Conservation (phyloP, 2,888 invertebrate genomes). For the Meteorus cinctellus region DNA sequence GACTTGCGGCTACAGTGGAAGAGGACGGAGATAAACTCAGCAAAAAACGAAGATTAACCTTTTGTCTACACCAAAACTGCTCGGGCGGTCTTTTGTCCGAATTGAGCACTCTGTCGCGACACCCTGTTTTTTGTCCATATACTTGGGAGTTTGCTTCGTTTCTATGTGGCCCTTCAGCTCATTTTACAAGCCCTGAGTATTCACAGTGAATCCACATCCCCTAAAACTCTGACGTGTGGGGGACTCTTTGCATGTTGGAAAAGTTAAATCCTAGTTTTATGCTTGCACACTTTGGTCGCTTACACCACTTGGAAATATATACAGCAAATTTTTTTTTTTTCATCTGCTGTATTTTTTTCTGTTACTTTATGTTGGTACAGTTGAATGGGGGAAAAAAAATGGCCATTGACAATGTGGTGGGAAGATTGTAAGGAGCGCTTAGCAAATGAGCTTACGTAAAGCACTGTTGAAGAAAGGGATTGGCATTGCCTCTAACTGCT, state of each 20-base stretch:
- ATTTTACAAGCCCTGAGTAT: slow-evolving; percentile 33
- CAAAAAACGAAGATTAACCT: slow-evolving; percentile 69
- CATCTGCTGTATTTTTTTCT: no score
- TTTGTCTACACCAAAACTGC: slow-evolving; percentile 65
- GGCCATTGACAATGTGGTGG: no score
- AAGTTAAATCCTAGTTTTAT: slow-evolving; percentile 62
- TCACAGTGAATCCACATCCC: not conserved
- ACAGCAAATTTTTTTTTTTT: slow-evolving; percentile 28
- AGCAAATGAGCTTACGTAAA: no score
- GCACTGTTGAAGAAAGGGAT: no score
- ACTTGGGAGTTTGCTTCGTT: slow-evolving; percentile 41
- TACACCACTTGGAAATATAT: slow-evolving; percentile 43
- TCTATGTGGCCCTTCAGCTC: slow-evolving; percentile 35
- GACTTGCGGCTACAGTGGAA: slow-evolving; percentile 19
- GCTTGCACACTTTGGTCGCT: slow-evolving; percentile 39
- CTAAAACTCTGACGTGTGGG: slow-evolving; percentile 28
- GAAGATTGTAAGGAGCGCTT: no score
- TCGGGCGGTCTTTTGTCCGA: slow-evolving; percentile 67
- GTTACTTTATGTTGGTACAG: no score
- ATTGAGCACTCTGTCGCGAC: slow-evolving; percentile 70
- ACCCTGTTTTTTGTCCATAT: slow-evolving; percentile 68
- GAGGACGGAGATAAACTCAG: slow-evolving; percentile 60
- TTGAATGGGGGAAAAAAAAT: no score
- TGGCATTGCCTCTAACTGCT: no score
- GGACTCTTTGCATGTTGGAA: slow-evolving; percentile 31